A percentile compares a stretch with the other conserved stretches of the same genome.
Conservation (phyloP, 2,113 vertebrate genomes). For the Trematocara nigrifrons region DNA sequence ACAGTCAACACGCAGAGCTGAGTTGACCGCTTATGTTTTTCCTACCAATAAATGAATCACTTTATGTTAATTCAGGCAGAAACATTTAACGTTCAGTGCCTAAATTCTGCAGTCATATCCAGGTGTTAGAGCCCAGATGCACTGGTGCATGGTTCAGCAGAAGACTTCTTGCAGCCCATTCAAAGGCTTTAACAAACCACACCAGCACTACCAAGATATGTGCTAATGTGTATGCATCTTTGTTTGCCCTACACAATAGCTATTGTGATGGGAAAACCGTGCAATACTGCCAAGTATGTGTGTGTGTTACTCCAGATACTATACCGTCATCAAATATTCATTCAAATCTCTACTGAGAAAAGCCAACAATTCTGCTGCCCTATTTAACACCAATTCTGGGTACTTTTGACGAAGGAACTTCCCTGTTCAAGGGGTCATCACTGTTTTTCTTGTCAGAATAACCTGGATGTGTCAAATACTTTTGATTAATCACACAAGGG, state of each 20-base stretch:
- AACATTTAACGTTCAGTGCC: slow-evolving; percentile 34
- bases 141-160: not conserved
- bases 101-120: slow-evolving; percentile 33
- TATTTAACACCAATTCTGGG: slow-evolving; percentile 34
- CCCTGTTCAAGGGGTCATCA: not conserved
- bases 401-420: slow-evolving; percentile 13
- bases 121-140: slow-evolving; percentile 62
- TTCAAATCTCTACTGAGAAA: slow-evolving; percentile 2
- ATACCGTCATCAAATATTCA: slow-evolving; percentile 39
- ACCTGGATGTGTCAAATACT: slow-evolving; percentile 31
- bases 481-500: slow-evolving; percentile 43
- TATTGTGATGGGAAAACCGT: slow-evolving; percentile 4
- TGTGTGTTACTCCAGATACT: slow-evolving; percentile 26
- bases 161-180: not conserved
- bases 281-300: slow-evolving; percentile 2
- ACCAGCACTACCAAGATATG: not conserved
- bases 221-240: slow-evolving; percentile 12
- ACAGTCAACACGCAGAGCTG: not conserved
- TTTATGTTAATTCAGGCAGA: slow-evolving; percentile 43
- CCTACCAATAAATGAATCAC: slow-evolving; percentile 34
- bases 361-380: not conserved
- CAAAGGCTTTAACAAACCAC: not conserved
- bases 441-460: not conserved
- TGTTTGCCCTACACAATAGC: slow-evolving; percentile 22
- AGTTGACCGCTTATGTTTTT: slow-evolving; percentile 5